phyloP scores from a whole-genome alignment of 1,140 invertebrate species.

The Asbolus verrucosus region DNA sequence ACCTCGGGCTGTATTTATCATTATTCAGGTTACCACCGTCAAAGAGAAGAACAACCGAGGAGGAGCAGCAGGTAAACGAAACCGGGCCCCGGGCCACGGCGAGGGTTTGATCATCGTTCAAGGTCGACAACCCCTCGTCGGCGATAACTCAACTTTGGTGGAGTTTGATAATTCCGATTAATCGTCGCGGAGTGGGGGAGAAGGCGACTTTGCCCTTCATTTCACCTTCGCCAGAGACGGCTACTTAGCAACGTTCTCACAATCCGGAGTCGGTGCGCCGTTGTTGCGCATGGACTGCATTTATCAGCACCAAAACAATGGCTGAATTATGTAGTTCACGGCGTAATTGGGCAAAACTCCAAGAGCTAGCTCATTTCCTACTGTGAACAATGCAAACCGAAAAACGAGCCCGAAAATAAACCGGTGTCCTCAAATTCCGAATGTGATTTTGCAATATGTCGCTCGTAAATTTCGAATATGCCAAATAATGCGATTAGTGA shows the following conservation, averaged over 20 bases:
- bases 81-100: constrained; percentile 32
- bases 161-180: constrained; percentile 5
- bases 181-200: not conserved
- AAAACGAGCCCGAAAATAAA: not conserved
- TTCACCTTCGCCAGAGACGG: no score
- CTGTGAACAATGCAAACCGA: no score
- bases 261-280: no score
- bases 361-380: no score
- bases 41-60: not conserved
- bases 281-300: no score
- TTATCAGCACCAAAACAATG: no score
- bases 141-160: constrained; percentile 4
- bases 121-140: constrained; percentile 41
- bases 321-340: no score
- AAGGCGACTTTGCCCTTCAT: not conserved
- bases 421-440: no score
- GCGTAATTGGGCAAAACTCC: no score
- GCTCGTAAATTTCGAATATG: not conserved
- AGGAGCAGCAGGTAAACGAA: constrained; percentile 42
- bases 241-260: no score
- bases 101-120: constrained; percentile 28
- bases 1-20: constrained; percentile 27
- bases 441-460: not conserved
- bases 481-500: not conserved
- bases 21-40: constrained; percentile 26